Base-by-base conservation (phyloP, 2,113 vertebrate genomes). In the Passer domesticus region DNA sequence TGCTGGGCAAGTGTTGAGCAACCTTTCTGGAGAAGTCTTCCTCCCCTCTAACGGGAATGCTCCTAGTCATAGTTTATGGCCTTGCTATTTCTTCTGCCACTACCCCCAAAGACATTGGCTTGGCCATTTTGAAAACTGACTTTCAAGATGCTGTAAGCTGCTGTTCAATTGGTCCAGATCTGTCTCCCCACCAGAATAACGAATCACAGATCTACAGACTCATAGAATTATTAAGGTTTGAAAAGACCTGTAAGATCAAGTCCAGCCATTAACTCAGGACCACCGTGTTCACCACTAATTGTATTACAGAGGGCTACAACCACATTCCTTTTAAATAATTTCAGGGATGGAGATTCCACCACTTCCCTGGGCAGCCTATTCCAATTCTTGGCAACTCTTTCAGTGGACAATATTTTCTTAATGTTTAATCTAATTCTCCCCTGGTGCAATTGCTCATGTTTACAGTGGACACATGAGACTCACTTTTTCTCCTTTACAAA, bases 251-350 rank as follows among this genome's bases (percentile, higher is more conserved):
- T 46, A 25, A 62, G 22, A 44, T 25, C 1, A 1, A 35, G 10
- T 53, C 21, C 39, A 25, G 3, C 27, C 47, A 37, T 39, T 31
- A 27, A 46, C 58, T 8, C 47, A 73, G 22, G 37, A 53, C 47
- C 33, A 46, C 11, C 0, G 0, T 33, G 27, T 46, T 46, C 49
- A 27, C 16, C 47, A 53, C 5, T 53, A 37, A 27, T 13, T 24
- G 7, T 37, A 11, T 63, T 46, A 73, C 47, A 37, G 16, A 63
- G 9, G 41, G 13, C 22, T 31, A 27, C 14, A 73, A 7, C 15
- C 18, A 18, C 28, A 37, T 9, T 18, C 9, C 27, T 33, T 73
- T 46, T 37, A 63, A 55, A 27, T 33, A 22, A 18, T 44, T 55
- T 21, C 11, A 37, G 39, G 27, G 11, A 31, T 53, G 27, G 18